These are phyloP conservation scores for Zophobas atratus DNA, from an alignment of 1,140 invertebrate genomes.

Conservation along the genomic window DNA sequence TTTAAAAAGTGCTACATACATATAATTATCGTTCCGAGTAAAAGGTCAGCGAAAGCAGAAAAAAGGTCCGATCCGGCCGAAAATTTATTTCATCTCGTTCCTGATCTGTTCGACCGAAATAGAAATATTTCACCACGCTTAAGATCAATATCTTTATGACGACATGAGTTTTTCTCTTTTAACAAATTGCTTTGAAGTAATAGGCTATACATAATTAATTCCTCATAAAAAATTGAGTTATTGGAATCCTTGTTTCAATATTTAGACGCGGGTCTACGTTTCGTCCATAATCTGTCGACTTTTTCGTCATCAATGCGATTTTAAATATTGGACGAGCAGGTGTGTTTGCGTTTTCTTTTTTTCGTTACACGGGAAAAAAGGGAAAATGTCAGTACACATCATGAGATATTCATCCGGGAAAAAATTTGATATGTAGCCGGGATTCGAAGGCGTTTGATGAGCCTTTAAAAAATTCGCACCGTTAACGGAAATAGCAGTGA, in stretches of 20 bases:
- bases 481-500: too few relatives aligned
- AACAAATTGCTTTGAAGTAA: slow-evolving; percentile 7
- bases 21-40: neutral
- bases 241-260: slow-evolving; percentile 21
- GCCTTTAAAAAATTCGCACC: neutral
- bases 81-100: neutral
- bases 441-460: neutral
- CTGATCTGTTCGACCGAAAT: neutral
- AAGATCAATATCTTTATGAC: slow-evolving; percentile 7
- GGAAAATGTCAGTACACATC: neutral
- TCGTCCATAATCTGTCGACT: neutral
- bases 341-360: slow-evolving; percentile 5
- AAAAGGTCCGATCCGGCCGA: too few relatives aligned
- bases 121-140: neutral
- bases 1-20: slow-evolving; percentile 1
- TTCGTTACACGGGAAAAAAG: neutral
- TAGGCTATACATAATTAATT: slow-evolving; percentile 1
- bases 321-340: slow-evolving; percentile 7
- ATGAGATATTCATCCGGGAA: neutral
- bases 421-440: neutral
- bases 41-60: too few relatives aligned
- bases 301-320: neutral
- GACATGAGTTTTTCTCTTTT: neutral
- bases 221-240: neutral
- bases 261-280: neutral